Percentiles rank a stretch among this genome's conserved stretches.
These are phyloP conservation scores for Tetranychus piercei DNA, from an alignment of 2,888 invertebrate genomes.

Conservation along the genomic window DNA sequence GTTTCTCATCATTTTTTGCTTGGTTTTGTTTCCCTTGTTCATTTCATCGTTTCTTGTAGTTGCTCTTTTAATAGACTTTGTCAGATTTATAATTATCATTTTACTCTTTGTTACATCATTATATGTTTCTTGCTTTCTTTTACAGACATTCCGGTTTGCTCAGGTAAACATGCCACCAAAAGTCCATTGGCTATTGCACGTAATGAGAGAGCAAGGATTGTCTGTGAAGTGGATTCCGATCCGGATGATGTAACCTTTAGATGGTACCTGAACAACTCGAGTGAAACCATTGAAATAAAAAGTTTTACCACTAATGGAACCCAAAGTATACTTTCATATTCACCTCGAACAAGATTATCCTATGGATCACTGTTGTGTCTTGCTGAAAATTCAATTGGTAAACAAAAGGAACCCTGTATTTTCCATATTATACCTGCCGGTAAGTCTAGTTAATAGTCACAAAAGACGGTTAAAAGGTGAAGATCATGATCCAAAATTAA, in stretches of 20 bases:
- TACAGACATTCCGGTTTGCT: conserved; percentile 41
- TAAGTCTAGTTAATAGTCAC: conserved; percentile 8
- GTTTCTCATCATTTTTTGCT: no score
- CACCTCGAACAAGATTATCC: conserved; percentile 70
- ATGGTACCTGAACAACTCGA: conserved; percentile 41
- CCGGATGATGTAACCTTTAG: conserved; percentile 46
- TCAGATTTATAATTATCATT: neutral
- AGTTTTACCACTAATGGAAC: conserved; percentile 46
- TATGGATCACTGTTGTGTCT: conserved; percentile 72
- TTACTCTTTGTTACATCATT: neutral
- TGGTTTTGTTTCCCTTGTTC: neutral
- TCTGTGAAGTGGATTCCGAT: conserved; percentile 76
- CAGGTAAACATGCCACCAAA: conserved; percentile 25
- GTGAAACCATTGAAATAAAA: conserved; percentile 22
- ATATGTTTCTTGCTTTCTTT: neutral
- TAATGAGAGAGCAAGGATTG: conserved; percentile 64
- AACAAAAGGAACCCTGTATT: conserved; percentile 65
- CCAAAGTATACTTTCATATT: conserved; percentile 63
- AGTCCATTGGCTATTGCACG: conserved; percentile 57
- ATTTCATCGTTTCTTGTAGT: neutral
- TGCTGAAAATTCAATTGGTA: conserved; percentile 59
- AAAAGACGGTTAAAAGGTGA: neutral
- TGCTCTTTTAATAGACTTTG: neutral
- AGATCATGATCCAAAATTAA: neutral
- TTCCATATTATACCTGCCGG: conserved; percentile 60